These are phyloP conservation scores for Neosalanx taihuensis DNA, from an alignment of 2,797 vertebrate species.

Conservation along the genomic window DNA sequence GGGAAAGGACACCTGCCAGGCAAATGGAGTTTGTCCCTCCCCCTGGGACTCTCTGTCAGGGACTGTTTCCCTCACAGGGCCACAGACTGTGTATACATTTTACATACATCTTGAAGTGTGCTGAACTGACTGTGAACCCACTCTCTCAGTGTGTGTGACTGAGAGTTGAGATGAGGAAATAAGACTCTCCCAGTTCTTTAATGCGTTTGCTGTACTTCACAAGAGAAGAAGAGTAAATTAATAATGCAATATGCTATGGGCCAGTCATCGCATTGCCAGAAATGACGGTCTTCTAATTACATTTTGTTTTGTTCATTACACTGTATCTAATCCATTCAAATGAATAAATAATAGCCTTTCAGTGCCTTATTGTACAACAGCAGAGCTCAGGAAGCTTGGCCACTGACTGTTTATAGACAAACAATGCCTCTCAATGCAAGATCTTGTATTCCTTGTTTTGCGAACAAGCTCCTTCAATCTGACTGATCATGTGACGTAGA, in stretches of 20 bases:
- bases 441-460: not conserved
- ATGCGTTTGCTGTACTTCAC: constrained; percentile 29
- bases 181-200: constrained; percentile 34
- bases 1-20: constrained; percentile 33
- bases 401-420: constrained; percentile 27
- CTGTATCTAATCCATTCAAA: constrained; percentile 37
- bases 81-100: constrained; percentile 36
- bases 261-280: constrained; percentile 26
- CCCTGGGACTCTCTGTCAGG: constrained; percentile 44
- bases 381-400: constrained; percentile 40
- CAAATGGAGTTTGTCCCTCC: constrained; percentile 57
- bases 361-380: constrained; percentile 58
- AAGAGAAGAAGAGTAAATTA: constrained; percentile 33
- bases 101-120: constrained; percentile 43
- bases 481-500: constrained; percentile 11
- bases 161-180: constrained; percentile 21
- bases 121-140: constrained; percentile 60
- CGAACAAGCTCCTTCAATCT: not conserved
- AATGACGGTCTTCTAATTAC: constrained; percentile 39
- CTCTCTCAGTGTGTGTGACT: constrained; percentile 29
- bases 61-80: constrained; percentile 39
- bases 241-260: constrained; percentile 41
- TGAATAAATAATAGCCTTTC: constrained; percentile 50
- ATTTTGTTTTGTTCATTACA: constrained; percentile 51
- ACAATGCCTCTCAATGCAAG: constrained; percentile 15